A percentile compares a stretch with the other conserved stretches of the same genome.
phyloP scores from a whole-genome alignment of 2,113 vertebrate genomes.

The Apteryx owenii region DNA sequence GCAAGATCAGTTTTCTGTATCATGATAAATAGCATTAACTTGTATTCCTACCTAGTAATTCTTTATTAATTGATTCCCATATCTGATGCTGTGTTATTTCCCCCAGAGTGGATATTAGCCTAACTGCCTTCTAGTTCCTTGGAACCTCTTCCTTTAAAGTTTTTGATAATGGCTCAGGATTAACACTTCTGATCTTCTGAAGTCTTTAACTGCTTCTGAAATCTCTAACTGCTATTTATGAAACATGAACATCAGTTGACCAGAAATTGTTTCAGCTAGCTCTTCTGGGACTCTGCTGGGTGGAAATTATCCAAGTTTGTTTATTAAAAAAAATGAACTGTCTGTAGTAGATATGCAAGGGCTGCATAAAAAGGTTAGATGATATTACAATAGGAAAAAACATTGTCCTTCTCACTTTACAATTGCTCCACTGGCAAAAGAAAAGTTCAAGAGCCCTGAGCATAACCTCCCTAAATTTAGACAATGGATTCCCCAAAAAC shows the following conservation, averaged over 20 bases:
- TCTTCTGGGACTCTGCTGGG: neutral
- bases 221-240: neutral
- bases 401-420: neutral
- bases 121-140: neutral
- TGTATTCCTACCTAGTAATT: neutral
- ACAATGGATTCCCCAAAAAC: neutral
- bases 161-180: neutral
- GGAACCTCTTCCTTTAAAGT: neutral
- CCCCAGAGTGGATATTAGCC: neutral
- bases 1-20: neutral
- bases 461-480: neutral
- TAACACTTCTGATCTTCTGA: neutral
- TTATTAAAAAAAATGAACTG: constrained; percentile 9
- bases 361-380: neutral
- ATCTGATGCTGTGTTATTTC: neutral
- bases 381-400: neutral
- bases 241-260: neutral
- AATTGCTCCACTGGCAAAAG: neutral
- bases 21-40: neutral
- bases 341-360: neutral
- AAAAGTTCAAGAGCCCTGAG: neutral
- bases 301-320: constrained; percentile 18
- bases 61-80: neutral
- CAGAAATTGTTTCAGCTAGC: neutral
- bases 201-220: neutral